Percentiles rank a stretch among this genome's conserved stretches.
phyloP scores from a whole-genome alignment of 1,140 invertebrate species.

The Acyrthosiphon pisum region DNA sequence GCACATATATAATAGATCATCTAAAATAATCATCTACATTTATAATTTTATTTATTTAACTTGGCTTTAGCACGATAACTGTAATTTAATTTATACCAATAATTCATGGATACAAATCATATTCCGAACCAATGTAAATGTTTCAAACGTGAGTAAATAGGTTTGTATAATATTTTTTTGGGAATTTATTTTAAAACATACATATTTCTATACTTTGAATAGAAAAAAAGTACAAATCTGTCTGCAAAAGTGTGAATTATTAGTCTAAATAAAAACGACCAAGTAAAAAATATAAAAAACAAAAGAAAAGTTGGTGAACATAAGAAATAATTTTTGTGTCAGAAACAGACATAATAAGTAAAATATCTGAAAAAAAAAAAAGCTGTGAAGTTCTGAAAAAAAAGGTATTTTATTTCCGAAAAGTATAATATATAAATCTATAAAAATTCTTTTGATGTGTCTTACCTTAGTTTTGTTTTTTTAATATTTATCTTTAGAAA shows the following conservation, averaged over 20 bases:
- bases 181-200: background rate
- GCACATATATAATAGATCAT: no score
- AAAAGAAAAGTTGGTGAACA: background rate
- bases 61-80: background rate
- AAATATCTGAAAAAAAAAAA: background rate
- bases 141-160: background rate
- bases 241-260: background rate
- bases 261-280: background rate
- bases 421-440: constrained; percentile 14
- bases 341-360: constrained; percentile 20
- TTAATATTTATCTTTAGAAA: background rate
- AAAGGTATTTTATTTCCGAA: constrained; percentile 7
- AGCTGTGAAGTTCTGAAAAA: background rate
- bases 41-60: background rate
- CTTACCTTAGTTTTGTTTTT: background rate
- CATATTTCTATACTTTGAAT: background rate
- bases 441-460: background rate
- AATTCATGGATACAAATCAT: background rate
- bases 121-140: background rate
- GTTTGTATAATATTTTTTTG: background rate
- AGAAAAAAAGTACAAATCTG: background rate
- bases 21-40: background rate
- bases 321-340: constrained; percentile 1
- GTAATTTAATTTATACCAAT: background rate
- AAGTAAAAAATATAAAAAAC: background rate